Base-by-base conservation (phyloP, 2,888 invertebrate species). In the Cheilosia impressa region DNA sequence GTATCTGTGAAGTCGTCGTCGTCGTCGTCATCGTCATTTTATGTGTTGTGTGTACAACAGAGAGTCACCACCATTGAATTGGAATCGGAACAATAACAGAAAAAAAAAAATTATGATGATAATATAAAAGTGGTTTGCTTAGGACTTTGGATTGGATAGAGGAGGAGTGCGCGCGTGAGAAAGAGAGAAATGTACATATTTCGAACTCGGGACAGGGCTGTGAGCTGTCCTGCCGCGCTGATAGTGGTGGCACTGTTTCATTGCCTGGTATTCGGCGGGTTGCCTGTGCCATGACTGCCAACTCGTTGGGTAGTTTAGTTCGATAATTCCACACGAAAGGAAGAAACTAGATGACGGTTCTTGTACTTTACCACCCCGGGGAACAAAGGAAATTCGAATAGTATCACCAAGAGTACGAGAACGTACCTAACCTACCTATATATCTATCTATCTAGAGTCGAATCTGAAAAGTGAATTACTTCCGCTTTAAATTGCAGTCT, bases 71-170 rank as follows among this genome's bases (percentile, higher is more conserved):
- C 85, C 85, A 85, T 85, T 77, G 85, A 81, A 85, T 85, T 81
- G 85, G 85, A 85, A 85, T 85, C 85, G 85, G 85, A 85, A 85
- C 85, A 85, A 85, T 85, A 85, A 85, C 76, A 85, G 76, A 85
- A 80, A 66, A 65, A 84, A 84, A 69, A 60, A 78, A 71, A 71
- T 85, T 80, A 85, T 85, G 76, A 85, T 80, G 85, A 81, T 85
- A 85, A 85, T 85, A 85, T 85, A 85, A 85, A 85, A 85, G 85
- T 85, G 85, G 81, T 85, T 85, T 84, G 84, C 71, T 80, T 85
- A 72, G 79, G 72, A 19, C 45, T 31, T 31, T 2, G 45, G n/a
- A 17, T 31, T 2, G 45, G n/a, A 17, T 38, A 38, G 38, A 38
- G 38, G 38, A 38, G 38, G 38, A 38, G 38, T 38, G 38, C 38